Base-by-base conservation (phyloP, 2,888 invertebrate species). In the Mantis religiosa region DNA sequence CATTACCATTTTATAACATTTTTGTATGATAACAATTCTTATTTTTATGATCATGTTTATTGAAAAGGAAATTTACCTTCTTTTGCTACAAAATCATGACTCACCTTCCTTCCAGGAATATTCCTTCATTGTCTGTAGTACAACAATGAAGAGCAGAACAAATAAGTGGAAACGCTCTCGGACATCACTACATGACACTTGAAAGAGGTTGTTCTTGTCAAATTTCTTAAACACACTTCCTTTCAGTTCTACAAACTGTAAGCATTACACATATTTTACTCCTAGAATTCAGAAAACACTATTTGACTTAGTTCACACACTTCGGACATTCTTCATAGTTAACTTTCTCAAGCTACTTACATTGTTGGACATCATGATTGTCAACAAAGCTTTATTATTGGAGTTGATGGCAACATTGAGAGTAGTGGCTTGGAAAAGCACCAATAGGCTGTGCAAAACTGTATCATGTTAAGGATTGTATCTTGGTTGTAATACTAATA, bases 301-400 rank as follows among this genome's bases (percentile, higher is more conserved):
- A 83, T 83, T 14, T 20, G 15, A 20, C 83, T 30, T 6, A 20
- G 30, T 2, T 30, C n/a, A 8, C 20, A 15, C 27, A 28, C 4
- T 28, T 25, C 6, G 3, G 28, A 3, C 25, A n/a, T 20, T 83
- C 28, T 1, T 1, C 20, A 3, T 27, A 83, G 28, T 28, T 28
- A 30, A 7, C 34, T 41, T 41, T 41, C 12, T 15, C 28, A 15
- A 28, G 8, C 7, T 91, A 96, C 97, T 97, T 94, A 98, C 98
- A 95, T 99, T 99, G 93, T 99, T 99, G 14, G 99, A 99, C 97
- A 99, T 98, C 98, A 99, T 99, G 91, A 99, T 99, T 28, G 99
- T 99, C 25, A 99, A 95, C 34, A 99, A 95, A 87, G 99, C 98
- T 93, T 99, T 99, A 93, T 99, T 99, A 93, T 98, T 99, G 0